Conservation (phyloP, 2,888 invertebrate species). For the Drosophila conformis region DNA sequence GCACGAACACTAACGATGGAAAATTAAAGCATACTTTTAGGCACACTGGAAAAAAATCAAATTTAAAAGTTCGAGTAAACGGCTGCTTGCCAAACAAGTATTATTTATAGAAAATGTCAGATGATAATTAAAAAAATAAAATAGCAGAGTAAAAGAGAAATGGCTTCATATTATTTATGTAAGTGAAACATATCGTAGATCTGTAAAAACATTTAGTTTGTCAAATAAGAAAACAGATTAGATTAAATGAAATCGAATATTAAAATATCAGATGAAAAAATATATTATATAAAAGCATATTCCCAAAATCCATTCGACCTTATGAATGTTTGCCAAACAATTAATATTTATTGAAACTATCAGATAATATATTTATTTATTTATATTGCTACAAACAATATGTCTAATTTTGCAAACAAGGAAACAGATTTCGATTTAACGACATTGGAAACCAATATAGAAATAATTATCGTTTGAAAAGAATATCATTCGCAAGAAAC, state of each 20-base stretch:
- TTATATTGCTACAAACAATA: not conserved
- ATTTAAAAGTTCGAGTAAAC: too few relatives aligned
- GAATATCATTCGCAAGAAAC: not conserved
- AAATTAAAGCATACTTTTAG: conserved; percentile 46
- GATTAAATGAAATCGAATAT: not conserved
- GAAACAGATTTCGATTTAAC: not conserved
- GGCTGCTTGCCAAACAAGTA: not conserved
- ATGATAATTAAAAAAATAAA: not conserved
- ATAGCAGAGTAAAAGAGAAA: not conserved
- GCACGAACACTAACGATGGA: fast-evolving
- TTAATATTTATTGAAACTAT: not conserved
- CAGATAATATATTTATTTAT: too few relatives aligned
- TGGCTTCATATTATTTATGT: not conserved
- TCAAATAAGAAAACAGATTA: not conserved
- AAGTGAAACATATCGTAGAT: not conserved
- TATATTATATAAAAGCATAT: not conserved
- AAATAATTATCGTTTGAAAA: not conserved
- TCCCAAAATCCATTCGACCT: too few relatives aligned
- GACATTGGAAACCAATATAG: not conserved
- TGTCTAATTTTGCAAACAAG: not conserved
- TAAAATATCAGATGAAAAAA: not conserved
- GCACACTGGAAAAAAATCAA: not conserved
- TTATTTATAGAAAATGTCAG: not conserved
- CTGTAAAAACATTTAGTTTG: not conserved
- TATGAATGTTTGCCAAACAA: not conserved